These are phyloP conservation scores for Bolborhynchus lineola DNA, from an alignment of 2,113 vertebrate genomes.

Conservation along the genomic window DNA sequence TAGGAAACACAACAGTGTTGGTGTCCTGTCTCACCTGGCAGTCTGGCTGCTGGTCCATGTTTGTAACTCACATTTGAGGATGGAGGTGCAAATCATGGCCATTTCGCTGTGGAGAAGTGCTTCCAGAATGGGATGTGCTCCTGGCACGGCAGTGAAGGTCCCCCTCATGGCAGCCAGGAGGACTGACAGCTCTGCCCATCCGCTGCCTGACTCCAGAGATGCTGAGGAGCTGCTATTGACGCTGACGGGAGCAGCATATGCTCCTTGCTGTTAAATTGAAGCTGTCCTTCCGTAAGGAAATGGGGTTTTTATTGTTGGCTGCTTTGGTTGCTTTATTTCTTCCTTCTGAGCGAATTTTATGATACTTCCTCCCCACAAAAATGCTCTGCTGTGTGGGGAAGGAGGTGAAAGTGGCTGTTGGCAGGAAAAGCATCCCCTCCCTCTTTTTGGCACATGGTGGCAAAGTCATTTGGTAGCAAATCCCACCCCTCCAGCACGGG, in stretches of 20 bases:
- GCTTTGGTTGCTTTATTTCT: constrained; percentile 31
- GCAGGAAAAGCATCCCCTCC: not conserved
- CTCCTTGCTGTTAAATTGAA: not conserved
- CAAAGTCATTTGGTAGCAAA: not conserved
- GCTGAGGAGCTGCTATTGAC: not conserved
- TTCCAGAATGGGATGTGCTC: not conserved
- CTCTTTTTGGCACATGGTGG: not conserved
- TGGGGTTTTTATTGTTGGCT: not conserved
- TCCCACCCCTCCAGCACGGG: fast-evolving
- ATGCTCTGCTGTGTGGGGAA: not conserved
- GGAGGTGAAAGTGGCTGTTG: constrained; percentile 15
- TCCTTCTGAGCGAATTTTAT: not conserved
- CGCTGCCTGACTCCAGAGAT: not conserved
- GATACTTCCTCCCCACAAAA: constrained; percentile 19
- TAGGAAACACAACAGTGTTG: not conserved
- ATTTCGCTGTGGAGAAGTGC: not conserved
- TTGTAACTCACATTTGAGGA: not conserved
- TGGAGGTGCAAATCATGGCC: not conserved
- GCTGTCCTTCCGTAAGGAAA: constrained; percentile 3
- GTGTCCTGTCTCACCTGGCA: not conserved
- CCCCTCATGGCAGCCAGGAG: not conserved
- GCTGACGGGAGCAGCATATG: not conserved
- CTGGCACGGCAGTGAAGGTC: not conserved
- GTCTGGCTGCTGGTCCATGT: not conserved
- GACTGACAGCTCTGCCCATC: not conserved